Evolutionary conservation across 2,113 vertebrate species (phyloP).

Genomic region (Muntiacus reevesi): DNA sequence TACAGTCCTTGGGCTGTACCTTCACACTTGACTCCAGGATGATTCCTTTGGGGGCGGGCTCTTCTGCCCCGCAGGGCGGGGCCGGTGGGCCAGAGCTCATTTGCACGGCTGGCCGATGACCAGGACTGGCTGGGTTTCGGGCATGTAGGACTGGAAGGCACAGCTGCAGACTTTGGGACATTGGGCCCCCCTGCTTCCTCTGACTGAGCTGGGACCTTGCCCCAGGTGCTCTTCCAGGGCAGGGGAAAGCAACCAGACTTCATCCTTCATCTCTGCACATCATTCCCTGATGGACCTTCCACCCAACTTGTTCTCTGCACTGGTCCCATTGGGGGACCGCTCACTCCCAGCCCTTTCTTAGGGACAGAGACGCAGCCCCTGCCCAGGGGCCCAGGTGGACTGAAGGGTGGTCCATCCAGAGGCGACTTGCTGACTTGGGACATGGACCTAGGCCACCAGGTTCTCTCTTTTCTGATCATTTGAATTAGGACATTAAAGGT

Average conservation of each 20-base stretch:
- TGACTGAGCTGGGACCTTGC: not conserved
- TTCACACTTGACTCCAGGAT: not conserved
- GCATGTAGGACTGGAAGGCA: fast-evolving
- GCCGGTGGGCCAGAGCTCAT: not conserved
- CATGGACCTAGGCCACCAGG: fast-evolving
- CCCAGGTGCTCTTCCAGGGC: not conserved
- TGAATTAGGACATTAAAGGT: not conserved
- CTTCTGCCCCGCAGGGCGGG: not conserved
- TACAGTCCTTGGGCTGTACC: not conserved
- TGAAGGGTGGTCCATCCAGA: not conserved
- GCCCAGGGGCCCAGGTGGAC: too few relatives aligned
- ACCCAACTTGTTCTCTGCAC: fast-evolving
- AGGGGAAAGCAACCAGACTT: not conserved
- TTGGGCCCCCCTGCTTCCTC: fast-evolving
- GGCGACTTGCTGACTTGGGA: not conserved
- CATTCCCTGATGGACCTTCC: not conserved
- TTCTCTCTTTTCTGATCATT: not conserved
- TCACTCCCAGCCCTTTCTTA: not conserved
- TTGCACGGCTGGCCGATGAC: not conserved
- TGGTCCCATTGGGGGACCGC: not conserved
- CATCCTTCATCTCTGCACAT: not conserved
- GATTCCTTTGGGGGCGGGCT: not conserved
- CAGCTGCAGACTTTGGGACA: not conserved
- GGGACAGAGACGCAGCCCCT: not conserved
- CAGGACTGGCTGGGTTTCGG: not conserved